Evolutionary conservation across 2,797 vertebrate genomes (phyloP).

Genomic region (Argyrosomus regius): DNA sequence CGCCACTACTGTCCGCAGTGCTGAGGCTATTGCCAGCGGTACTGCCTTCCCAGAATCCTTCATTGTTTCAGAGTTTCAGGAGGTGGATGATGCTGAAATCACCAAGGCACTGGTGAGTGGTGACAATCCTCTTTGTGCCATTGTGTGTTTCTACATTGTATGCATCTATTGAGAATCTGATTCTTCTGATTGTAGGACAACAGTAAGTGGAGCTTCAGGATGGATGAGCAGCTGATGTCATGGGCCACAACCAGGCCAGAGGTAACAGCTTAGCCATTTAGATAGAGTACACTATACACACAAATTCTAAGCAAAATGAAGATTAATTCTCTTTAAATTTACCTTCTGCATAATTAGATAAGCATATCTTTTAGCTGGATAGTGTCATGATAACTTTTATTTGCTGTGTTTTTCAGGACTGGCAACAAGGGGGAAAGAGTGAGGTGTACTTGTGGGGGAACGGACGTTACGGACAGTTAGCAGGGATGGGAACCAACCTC

Average conservation of each 20-base stretch:
- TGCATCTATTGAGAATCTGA: neutral
- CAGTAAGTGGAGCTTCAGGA: slow-evolving; percentile 89
- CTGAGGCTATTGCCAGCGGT: slow-evolving; percentile 87
- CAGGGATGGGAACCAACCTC: slow-evolving; percentile 84
- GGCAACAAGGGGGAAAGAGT: slow-evolving; percentile 88
- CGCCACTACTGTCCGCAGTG: slow-evolving; percentile 85
- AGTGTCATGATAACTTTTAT: neutral
- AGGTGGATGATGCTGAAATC: slow-evolving; percentile 63
- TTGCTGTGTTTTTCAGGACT: slow-evolving; percentile 79
- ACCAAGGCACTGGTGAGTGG: slow-evolving; percentile 81
- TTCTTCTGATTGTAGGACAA: slow-evolving; percentile 82
- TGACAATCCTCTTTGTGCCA: neutral
- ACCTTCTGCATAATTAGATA: neutral
- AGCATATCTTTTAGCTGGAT: neutral
- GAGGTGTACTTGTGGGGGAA: slow-evolving; percentile 89
- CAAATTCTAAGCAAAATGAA: neutral
- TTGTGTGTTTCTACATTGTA: neutral
- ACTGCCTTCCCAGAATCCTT: slow-evolving; percentile 86
- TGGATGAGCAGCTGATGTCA: slow-evolving; percentile 90
- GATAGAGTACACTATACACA: neutral
- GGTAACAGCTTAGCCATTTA: slow-evolving; percentile 67
- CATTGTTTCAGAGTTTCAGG: slow-evolving; percentile 76
- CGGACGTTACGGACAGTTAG: slow-evolving; percentile 87
- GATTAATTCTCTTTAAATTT: neutral
- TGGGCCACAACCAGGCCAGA: slow-evolving; percentile 89